Evolutionary conservation across 2,888 invertebrate genomes (phyloP).

Genomic region (Mylabris sibirica): DNA sequence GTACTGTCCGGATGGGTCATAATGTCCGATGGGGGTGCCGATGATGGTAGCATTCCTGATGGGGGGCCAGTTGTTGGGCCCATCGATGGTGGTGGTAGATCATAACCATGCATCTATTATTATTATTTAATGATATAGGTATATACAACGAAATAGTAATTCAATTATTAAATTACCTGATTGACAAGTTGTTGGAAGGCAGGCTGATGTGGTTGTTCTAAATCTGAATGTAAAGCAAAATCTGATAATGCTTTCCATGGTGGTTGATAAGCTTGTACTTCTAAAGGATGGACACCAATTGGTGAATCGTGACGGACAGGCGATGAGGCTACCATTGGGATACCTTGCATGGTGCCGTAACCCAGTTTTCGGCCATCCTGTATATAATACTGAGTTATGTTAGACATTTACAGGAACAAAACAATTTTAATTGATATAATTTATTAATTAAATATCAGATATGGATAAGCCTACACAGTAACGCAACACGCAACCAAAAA

Average conservation of each 20-base stretch:
- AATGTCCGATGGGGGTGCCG: constrained; percentile 68
- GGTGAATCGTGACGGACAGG: constrained; percentile 91
- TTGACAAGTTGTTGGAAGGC: constrained; percentile 97
- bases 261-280: constrained; percentile 93
- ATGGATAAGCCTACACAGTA: too few relatives aligned
- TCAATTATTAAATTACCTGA: constrained; percentile 69
- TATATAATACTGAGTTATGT: constrained; percentile 63
- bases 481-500: too few relatives aligned
- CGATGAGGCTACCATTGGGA: constrained; percentile 97
- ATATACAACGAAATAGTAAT: background rate
- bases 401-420: constrained; percentile 45
- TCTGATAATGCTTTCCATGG: constrained; percentile 97
- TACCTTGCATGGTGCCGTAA: constrained; percentile 94
- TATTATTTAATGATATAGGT: too few relatives aligned
- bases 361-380: constrained; percentile 95
- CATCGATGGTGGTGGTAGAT: constrained; percentile 65
- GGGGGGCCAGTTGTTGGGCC: constrained; percentile 65
- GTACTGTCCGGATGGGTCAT: constrained; percentile 82
- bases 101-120: constrained; percentile 88
- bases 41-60: constrained; percentile 65
- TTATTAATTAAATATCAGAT: too few relatives aligned
- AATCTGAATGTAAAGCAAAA: constrained; percentile 93
- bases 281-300: constrained; percentile 84
- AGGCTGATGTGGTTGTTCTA: constrained; percentile 88
- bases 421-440: background rate